These are phyloP conservation scores for Drosophila paramelanica DNA, from an alignment of 2,888 invertebrate genomes.

Conservation along the genomic window DNA sequence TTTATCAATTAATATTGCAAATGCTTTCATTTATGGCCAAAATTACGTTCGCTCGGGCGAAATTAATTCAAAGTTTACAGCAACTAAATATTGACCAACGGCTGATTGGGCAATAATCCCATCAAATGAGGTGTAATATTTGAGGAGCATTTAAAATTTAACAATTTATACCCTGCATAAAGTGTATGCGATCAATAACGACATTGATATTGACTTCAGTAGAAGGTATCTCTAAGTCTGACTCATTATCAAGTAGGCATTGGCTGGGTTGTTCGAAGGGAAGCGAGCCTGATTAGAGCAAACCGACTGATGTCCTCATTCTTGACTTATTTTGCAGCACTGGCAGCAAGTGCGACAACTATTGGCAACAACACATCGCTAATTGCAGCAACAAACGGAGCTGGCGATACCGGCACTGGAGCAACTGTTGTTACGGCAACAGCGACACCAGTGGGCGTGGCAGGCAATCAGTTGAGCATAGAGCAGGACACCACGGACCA, in stretches of 20 bases:
- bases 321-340: conserved; percentile 75
- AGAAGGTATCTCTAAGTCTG: not conserved
- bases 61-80: conserved; percentile 14
- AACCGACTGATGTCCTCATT: conserved; percentile 49
- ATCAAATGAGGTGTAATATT: not conserved
- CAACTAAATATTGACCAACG: not conserved
- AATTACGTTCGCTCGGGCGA: not conserved
- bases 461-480: conserved; percentile 39
- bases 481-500: conserved; percentile 37
- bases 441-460: conserved; percentile 4
- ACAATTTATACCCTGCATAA: not conserved
- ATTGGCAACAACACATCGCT: conserved; percentile 57
- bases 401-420: conserved; percentile 7
- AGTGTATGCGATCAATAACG: too few relatives aligned
- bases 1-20: conserved; percentile 34
- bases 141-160: not conserved
- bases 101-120: not conserved
- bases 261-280: not conserved
- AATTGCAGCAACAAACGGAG: conserved; percentile 53
- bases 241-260: conserved; percentile 23
- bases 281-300: conserved; percentile 10
- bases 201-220: too few relatives aligned
- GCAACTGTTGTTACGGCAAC: not conserved
- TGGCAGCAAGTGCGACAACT: conserved; percentile 64
- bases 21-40: not conserved